Conservation (phyloP, 2,797 vertebrate genomes). For the Benthosema pterotum region DNA sequence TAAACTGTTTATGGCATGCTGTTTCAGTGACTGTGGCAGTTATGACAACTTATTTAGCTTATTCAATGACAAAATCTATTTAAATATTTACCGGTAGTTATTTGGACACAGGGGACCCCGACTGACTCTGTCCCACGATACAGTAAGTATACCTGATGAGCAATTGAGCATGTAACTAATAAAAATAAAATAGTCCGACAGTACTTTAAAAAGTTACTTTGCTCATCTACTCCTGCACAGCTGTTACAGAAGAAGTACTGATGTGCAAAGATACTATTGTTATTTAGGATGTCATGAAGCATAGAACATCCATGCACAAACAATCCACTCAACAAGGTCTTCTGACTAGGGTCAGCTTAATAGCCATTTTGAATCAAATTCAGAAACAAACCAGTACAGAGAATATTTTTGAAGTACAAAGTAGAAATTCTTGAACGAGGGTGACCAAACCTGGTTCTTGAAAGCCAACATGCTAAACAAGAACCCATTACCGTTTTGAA, state of each 20-base stretch:
- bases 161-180: too few species aligned
- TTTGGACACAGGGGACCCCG: slow-evolving; percentile 22
- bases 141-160: background rate
- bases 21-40: slow-evolving; percentile 1
- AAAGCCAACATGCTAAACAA: background rate
- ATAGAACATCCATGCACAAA: slow-evolving; percentile 23
- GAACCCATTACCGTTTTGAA: background rate
- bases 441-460: background rate
- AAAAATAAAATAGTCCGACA: too few species aligned
- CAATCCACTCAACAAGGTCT: slow-evolving; percentile 5
- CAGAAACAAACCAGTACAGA: too few species aligned
- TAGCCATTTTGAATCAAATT: background rate
- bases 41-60: too few species aligned
- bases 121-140: background rate
- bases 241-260: too few species aligned
- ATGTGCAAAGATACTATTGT: too few species aligned
- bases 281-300: slow-evolving; percentile 17
- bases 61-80: background rate
- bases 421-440: slow-evolving; percentile 4
- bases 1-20: slow-evolving; percentile 6
- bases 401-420: slow-evolving; percentile 17
- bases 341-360: background rate
- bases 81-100: slow-evolving; percentile 10
- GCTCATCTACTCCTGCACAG: too few species aligned
- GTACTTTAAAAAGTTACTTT: too few species aligned